Conservation (phyloP, 2,113 vertebrate species). For the Eclectus roratus region DNA sequence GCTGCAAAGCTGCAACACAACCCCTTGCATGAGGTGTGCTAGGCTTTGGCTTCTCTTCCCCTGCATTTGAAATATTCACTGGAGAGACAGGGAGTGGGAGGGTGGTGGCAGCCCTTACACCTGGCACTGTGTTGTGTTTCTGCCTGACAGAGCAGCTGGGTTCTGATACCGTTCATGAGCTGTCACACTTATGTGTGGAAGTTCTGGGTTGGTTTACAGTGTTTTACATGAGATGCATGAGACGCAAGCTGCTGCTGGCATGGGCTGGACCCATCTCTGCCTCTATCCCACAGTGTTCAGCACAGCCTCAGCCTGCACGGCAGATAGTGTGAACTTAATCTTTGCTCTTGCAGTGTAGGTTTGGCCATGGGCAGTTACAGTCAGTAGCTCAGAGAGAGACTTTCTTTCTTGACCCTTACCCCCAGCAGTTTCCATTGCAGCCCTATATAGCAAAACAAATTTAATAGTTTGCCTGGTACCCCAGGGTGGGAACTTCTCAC, state of each 20-base stretch:
- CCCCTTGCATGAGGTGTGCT: background rate
- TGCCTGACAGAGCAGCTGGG: background rate
- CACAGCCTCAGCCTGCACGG: background rate
- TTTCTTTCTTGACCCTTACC: accelerated
- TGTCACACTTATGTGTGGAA: background rate
- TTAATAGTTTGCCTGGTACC: background rate
- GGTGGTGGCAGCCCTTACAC: background rate
- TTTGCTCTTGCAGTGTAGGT: background rate
- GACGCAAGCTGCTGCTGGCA: background rate
- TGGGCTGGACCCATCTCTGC: background rate
- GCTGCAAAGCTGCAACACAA: background rate
- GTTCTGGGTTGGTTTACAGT: background rate
- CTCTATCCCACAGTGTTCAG: accelerated
- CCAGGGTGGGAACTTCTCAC: background rate
- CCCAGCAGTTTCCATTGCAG: background rate
- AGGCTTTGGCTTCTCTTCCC: background rate
- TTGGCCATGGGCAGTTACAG: background rate
- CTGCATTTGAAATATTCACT: background rate
- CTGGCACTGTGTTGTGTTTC: background rate
- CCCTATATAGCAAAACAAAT: background rate
- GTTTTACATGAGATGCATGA: background rate
- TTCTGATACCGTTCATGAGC: background rate
- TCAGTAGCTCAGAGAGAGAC: background rate
- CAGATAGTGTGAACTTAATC: background rate
- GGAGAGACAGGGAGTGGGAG: background rate